Base-by-base conservation (phyloP, 1,140 invertebrate species). In the Camponotus vicinus region DNA sequence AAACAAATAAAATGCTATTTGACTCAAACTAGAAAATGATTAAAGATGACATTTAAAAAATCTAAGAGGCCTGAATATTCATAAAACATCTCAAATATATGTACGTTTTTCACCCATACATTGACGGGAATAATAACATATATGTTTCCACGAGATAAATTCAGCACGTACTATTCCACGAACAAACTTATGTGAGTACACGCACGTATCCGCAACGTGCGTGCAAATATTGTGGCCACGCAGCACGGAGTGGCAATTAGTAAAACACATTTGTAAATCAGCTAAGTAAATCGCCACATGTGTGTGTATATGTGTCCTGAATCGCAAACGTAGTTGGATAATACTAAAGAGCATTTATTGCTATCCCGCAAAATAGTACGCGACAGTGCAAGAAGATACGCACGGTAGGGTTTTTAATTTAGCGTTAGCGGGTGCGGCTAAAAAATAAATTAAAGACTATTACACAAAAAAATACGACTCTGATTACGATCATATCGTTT, bases 201-300 rank as follows among this genome's bases (percentile, higher is more conserved):
- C 71, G 69, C 76, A 66, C 49, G 45, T 55, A 57, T 27, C 40
- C 63, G 45, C 83, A 79, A 52, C 40, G 49, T 87, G 83, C 76
- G 80, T 64, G 40, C 21, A 86, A 86, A 88, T 86, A 88, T 88
- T 76, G 73, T 5, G 59, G 37, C 61, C 66, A 71, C 84, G 59
- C 32, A 42, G 70, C 80, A 85, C 69, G 67, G 32, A 83, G 67
- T 52, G 34, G 78, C 66, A 71, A 83, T 83, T 73, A 73, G 69
- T 61, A 73, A 64, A 75, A 42, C 55, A 75, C 79, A 83, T 83
- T 83, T 83, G 79, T 75, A 83, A 75, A 83, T 83, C 79, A 52
- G 79, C 79, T 59, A 73, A 45, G 79, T 75, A 73, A 83, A 83
- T 83, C 69, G 69, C 79, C 27, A 75, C 57, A 5, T 52, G 49